A percentile compares a stretch with the other conserved stretches of the same genome.
These are phyloP conservation scores for Agrotis exclamationis DNA, from an alignment of 2,888 invertebrate genomes.

Conservation along the genomic window DNA sequence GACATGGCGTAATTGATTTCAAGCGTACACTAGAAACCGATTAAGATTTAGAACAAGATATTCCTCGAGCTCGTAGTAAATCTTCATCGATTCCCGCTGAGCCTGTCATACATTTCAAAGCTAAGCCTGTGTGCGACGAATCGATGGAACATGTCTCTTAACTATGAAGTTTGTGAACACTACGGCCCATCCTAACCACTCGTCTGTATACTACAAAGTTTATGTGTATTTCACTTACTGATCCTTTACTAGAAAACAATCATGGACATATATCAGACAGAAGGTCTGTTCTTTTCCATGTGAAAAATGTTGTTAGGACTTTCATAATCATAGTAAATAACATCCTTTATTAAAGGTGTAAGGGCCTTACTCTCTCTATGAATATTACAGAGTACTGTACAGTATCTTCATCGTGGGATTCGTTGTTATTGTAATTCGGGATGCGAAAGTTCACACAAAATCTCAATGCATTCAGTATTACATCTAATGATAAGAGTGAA, in stretches of 20 bases:
- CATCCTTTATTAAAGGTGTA: not conserved
- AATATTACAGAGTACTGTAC: not conserved
- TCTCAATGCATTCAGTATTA: not conserved
- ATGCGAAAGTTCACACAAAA: not conserved
- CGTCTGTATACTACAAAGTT: not conserved
- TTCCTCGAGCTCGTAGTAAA: conserved; percentile 17
- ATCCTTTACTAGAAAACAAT: conserved; percentile 20
- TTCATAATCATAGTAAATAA: not conserved
- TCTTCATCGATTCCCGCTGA: conserved; percentile 1
- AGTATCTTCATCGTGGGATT: not conserved
- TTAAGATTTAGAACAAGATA: conserved; percentile 24
- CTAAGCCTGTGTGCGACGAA: conserved; percentile 7
- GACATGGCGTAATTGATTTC: conserved; percentile 15
- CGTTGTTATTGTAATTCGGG: no score
- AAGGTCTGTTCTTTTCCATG: conserved; percentile 19
- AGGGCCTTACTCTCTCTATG: not conserved
- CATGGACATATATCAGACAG: conserved; percentile 14
- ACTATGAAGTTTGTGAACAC: conserved; percentile 33
- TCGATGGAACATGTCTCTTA: conserved; percentile 17
- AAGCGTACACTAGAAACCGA: conserved; percentile 19
- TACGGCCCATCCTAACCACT: conserved; percentile 18
- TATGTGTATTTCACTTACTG: conserved; percentile 45
- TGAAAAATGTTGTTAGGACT: not conserved
- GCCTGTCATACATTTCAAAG: conserved; percentile 15
- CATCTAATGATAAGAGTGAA: not conserved